Percentiles rank a stretch among this genome's conserved stretches.
These are phyloP conservation scores for Sphaerodactylus townsendi DNA, from an alignment of 2,113 vertebrate genomes.

Conservation along the genomic window DNA sequence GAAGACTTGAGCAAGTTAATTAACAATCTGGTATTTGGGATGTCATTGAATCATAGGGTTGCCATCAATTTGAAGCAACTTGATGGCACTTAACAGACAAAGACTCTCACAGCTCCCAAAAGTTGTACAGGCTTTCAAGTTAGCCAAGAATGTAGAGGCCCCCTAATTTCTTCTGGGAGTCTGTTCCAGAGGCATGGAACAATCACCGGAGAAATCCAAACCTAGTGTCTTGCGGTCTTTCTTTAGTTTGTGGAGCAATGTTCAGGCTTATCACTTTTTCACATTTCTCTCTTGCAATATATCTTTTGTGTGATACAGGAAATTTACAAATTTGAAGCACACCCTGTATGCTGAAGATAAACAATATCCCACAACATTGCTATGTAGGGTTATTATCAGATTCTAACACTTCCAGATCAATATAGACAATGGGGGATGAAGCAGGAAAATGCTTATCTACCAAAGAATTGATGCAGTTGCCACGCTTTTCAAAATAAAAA, in stretches of 20 bases:
- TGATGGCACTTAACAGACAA: too few relatives aligned
- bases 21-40: too few relatives aligned
- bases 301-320: background rate
- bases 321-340: background rate
- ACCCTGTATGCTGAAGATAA: accelerated
- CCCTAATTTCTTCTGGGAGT: too few relatives aligned
- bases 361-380: background rate
- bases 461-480: background rate
- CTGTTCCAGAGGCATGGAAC: too few relatives aligned
- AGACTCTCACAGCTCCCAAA: too few relatives aligned
- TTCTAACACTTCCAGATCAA: background rate
- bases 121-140: too few relatives aligned
- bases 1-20: too few relatives aligned
- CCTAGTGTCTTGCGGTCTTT: background rate
- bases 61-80: too few relatives aligned
- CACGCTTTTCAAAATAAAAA: background rate
- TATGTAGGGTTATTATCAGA: background rate
- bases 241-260: background rate
- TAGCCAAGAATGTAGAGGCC: too few relatives aligned
- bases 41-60: too few relatives aligned
- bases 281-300: constrained; percentile 3
- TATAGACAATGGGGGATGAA: background rate
- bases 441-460: background rate
- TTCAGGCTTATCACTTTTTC: constrained; percentile 20
- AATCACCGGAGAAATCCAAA: too few relatives aligned